Percentiles rank a stretch among this genome's conserved stretches.
These are phyloP conservation scores for Brachylomia viminalis DNA, from an alignment of 2,888 invertebrate genomes.

Conservation along the genomic window DNA sequence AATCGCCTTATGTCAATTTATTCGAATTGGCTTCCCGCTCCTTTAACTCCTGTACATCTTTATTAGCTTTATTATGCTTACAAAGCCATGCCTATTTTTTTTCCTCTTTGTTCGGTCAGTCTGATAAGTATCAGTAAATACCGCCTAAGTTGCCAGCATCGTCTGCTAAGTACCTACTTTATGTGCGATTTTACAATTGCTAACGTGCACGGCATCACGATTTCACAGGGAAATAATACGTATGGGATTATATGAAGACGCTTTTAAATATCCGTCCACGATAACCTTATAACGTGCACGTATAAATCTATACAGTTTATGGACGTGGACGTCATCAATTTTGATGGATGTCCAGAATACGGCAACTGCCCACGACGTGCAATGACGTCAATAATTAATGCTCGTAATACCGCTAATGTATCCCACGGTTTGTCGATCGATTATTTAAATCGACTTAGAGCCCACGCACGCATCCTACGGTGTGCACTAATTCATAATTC, in stretches of 20 bases:
- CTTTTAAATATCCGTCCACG: too few relatives aligned
- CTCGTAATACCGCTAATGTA: constrained; percentile 27
- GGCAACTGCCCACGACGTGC: constrained; percentile 21
- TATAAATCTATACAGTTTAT: too few relatives aligned
- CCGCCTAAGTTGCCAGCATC: not conserved
- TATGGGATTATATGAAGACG: too few relatives aligned
- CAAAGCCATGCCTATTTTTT: not conserved
- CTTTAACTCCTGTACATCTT: not conserved
- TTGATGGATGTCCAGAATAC: constrained; percentile 28
- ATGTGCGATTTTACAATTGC: not conserved
- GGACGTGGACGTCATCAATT: not conserved
- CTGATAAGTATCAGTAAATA: not conserved
- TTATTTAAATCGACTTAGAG: constrained; percentile 33
- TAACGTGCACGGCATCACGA: too few relatives aligned
- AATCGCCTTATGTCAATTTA: not conserved
- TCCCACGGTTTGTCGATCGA: constrained; percentile 37
- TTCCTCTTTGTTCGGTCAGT: too few relatives aligned
- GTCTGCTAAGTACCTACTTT: not conserved
- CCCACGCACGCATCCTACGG: constrained; percentile 29
- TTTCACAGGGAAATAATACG: too few relatives aligned
- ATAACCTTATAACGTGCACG: too few relatives aligned
- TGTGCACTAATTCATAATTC: constrained; percentile 46
- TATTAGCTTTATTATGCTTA: not conserved
- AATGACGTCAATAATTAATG: constrained; percentile 46
- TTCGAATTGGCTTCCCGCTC: not conserved